Conservation (phyloP, 2,888 invertebrate genomes). For the Lottia gigantea region DNA sequence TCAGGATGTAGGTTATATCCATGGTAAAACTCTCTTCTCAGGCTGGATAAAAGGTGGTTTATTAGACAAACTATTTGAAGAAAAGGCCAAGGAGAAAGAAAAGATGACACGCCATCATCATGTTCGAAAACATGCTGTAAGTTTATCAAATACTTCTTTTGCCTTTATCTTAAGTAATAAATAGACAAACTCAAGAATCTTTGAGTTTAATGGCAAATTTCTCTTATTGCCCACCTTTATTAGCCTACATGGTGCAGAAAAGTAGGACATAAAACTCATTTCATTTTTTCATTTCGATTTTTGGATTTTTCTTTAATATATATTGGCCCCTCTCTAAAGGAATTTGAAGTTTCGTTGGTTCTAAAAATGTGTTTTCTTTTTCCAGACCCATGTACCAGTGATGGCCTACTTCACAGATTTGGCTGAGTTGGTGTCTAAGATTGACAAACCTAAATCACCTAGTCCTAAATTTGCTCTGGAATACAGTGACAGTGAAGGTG, state of each 20-base stretch:
- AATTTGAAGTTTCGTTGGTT: too few relatives aligned
- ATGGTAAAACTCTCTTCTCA: conserved; percentile 64
- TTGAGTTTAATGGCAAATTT: too few relatives aligned
- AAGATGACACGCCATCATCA: neutral
- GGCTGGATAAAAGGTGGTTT: conserved; percentile 64
- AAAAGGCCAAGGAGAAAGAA: conserved; percentile 39
- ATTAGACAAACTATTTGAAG: conserved; percentile 57
- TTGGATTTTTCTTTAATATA: too few relatives aligned
- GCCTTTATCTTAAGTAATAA: too few relatives aligned
- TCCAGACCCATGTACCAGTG: conserved; percentile 50
- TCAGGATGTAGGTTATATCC: conserved; percentile 67
- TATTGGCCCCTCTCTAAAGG: too few relatives aligned
- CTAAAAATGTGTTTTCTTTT: conserved; percentile 1
- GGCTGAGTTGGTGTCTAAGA: conserved; percentile 66
- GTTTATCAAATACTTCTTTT: neutral
- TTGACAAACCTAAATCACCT: conserved; percentile 53
- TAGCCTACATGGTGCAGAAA: too few relatives aligned
- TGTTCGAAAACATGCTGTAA: neutral
- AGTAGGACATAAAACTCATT: too few relatives aligned
- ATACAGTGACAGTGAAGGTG: conserved; percentile 23
- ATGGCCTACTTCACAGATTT: conserved; percentile 66
- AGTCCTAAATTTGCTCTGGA: conserved; percentile 20
- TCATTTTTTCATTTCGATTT: too few relatives aligned
- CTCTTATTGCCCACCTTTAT: too few relatives aligned
- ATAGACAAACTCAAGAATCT: too few relatives aligned